Base-by-base conservation (phyloP, 2,113 vertebrate species). In the Leucopsar rothschildi region DNA sequence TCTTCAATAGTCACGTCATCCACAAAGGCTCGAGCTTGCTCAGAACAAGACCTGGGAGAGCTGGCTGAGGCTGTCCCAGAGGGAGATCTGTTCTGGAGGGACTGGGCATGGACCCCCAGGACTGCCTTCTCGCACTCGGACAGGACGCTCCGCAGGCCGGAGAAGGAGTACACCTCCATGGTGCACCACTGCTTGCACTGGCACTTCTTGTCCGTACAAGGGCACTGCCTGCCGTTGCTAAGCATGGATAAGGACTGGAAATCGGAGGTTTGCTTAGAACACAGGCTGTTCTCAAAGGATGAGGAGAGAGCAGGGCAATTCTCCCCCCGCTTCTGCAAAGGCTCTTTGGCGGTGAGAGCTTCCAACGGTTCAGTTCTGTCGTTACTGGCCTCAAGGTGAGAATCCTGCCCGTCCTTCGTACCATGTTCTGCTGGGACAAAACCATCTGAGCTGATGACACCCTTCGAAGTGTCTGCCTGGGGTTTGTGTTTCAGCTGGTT, bases 1-100 rank as follows among this genome's bases (percentile, higher is more conserved):
- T 99, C 99, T 98, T 99, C 99, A 97, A 99, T 99, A 72, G 99
- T 99, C 96, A 99, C 99, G n/a, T 99, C 99, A 91, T 99, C 98
- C 12, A 99, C 98, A 81, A 98, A 98, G 88, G 97, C 97, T 29
- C 98, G 96, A 6, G 98, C 98, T 98, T 98, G 98, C 96, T 98
- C 98, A 1, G 98, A 99, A 71, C 98, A 98, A 24, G 98, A 98
- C 27, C 98, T 98, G 3, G 96, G 98, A 15, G 98, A 98, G 77
- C 94, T 94, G 0, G 98, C 85, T 0, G 77, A 85, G 80, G 88
- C 65, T 52, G 72, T 42, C 47, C 90, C 80, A n/a, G 60, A 80
- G 4, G 82, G 42, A 68, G 92, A 85, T 96, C 97, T 98, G 79
- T 50, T 76, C 1, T 95, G 94, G 7, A 94, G 90, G 44, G 96